Percentiles rank a stretch among this genome's conserved stretches.
Conservation (phyloP, 1,140 invertebrate species). For the Colletes gigas region DNA sequence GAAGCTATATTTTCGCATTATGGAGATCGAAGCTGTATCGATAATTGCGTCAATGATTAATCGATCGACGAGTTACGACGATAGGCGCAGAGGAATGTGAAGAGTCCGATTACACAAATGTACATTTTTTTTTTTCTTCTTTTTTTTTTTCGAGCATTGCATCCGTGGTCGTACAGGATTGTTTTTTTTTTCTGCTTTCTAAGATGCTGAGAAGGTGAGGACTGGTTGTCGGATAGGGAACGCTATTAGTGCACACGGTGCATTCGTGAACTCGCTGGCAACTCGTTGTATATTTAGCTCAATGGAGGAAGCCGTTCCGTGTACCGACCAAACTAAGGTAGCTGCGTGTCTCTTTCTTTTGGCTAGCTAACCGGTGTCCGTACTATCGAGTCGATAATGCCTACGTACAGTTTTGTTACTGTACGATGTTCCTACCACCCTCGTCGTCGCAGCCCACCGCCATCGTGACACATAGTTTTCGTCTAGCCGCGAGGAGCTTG, state of each 20-base stretch:
- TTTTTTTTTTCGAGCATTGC: not conserved
- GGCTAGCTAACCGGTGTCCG: not conserved
- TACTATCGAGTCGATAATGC: constrained; percentile 10
- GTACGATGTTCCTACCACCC: constrained; percentile 6
- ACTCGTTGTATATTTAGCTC: constrained; percentile 48
- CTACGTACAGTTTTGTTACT: constrained; percentile 3
- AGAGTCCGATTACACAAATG: too few relatives aligned
- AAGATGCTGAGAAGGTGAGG: not conserved
- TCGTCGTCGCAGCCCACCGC: not conserved
- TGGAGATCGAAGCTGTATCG: too few relatives aligned
- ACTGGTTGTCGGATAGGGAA: not conserved
- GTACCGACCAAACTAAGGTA: constrained; percentile 18
- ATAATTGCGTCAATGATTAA: too few relatives aligned
- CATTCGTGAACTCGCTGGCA: constrained; percentile 25
- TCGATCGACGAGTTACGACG: too few relatives aligned
- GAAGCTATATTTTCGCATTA: too few relatives aligned
- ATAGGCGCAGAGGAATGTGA: too few relatives aligned
- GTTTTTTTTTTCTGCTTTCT: not conserved
- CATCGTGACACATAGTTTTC: constrained; percentile 30
- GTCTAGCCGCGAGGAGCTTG: constrained; percentile 62
- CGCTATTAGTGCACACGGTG: constrained; percentile 25
- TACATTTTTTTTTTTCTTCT: too few relatives aligned
- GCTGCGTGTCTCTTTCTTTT: constrained; percentile 6
- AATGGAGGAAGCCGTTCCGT: constrained; percentile 45
- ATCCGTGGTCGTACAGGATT: not conserved